phyloP scores from a whole-genome alignment of 92 coral and sea anemone genomes.

The Zoanthus solanderi region DNA sequence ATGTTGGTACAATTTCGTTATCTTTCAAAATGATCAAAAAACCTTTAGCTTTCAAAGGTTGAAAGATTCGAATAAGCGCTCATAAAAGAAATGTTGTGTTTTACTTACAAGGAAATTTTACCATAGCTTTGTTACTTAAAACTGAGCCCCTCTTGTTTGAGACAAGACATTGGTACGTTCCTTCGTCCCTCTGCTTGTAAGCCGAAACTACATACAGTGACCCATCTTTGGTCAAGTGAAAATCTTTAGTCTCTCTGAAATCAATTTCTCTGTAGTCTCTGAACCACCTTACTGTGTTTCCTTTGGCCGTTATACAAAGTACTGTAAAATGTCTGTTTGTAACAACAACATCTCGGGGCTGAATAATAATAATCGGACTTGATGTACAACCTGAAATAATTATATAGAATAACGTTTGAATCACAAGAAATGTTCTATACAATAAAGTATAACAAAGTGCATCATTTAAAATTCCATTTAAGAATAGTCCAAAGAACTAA shows the following conservation, averaged over 20 bases:
- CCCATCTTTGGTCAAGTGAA: conserved; percentile 74
- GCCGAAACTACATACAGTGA: conserved; percentile 79
- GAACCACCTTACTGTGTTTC: conserved; percentile 74
- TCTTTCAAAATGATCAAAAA: too few relatives aligned
- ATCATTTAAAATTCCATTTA: not conserved
- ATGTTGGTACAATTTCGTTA: too few relatives aligned
- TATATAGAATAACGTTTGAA: not conserved
- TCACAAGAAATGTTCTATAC: not conserved
- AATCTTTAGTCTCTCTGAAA: conserved; percentile 46
- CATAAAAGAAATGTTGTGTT: not conserved
- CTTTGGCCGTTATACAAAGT: conserved; percentile 74
- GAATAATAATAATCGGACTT: conserved; percentile 68
- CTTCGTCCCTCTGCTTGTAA: conserved; percentile 68
- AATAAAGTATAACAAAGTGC: too few relatives aligned
- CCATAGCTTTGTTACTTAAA: conserved; percentile 71
- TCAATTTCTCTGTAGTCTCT: conserved; percentile 59
- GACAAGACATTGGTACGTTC: conserved; percentile 74
- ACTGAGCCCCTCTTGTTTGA: conserved; percentile 67
- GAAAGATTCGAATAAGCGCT: too few relatives aligned
- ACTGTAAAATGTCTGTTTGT: conserved; percentile 67
- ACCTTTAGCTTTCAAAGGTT: too few relatives aligned
- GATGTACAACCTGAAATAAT: conserved; percentile 59
- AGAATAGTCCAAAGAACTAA: too few relatives aligned
- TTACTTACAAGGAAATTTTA: conserved; percentile 84
- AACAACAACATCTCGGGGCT: conserved; percentile 75